A percentile compares a stretch with the other conserved stretches of the same genome.
Evolutionary conservation across 2,113 vertebrate species (phyloP).

Genomic region (Zootoca vivipara): DNA sequence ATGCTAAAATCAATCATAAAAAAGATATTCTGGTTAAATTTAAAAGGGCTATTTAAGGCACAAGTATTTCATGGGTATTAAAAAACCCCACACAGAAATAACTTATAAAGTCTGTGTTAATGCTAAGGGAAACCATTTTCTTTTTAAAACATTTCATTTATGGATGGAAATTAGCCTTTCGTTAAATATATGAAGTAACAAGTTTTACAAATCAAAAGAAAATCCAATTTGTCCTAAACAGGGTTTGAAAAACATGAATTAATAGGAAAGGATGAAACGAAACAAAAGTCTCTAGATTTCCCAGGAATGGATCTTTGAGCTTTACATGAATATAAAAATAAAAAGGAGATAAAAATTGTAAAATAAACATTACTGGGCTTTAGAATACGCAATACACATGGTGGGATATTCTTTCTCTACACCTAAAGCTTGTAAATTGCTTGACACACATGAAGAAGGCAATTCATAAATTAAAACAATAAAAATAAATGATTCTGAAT

Average conservation of each 20-base stretch:
- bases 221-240: neutral
- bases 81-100: neutral
- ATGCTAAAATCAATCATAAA: neutral
- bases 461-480: too few species aligned
- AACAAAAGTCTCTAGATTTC: fast-evolving
- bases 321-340: neutral
- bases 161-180: neutral
- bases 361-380: neutral
- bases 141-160: neutral
- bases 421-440: neutral
- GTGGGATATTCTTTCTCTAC: neutral
- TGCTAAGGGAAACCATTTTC: neutral
- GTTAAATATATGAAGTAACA: neutral
- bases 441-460: too few species aligned
- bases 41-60: neutral
- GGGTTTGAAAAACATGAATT: neutral
- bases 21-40: neutral
- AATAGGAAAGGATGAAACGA: neutral
- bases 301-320: neutral
- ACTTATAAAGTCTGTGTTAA: neutral
- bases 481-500: neutral
- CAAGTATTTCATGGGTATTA: neutral
- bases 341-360: neutral
- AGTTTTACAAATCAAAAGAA: neutral
- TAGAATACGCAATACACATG: neutral